These are phyloP conservation scores for Mesorhabditis sp. DNA, from an alignment of 2,888 invertebrate genomes.

Conservation along the genomic window DNA sequence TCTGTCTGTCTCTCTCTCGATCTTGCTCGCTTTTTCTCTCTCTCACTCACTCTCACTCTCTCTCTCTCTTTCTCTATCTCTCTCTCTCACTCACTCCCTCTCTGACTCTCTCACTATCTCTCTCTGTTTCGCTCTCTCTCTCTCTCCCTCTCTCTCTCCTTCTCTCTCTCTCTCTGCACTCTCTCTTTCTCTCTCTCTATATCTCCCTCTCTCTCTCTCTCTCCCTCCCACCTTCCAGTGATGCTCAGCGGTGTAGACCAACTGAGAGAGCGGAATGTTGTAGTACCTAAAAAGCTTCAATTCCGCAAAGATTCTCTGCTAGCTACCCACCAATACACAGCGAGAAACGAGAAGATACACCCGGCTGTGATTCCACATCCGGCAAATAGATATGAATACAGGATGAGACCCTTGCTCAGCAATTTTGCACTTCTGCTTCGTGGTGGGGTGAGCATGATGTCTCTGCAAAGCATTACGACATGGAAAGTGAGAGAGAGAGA, in stretches of 20 bases:
- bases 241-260: constrained; percentile 55
- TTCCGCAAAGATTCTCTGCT: neutral
- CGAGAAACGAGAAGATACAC: constrained; percentile 49
- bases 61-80: no score
- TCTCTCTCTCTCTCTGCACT: neutral
- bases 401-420: constrained; percentile 31
- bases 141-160: no score
- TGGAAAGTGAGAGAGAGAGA: neutral
- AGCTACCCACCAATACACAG: constrained; percentile 47
- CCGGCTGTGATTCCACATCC: constrained; percentile 53
- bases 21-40: no score
- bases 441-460: constrained; percentile 54
- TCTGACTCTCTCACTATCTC: no score
- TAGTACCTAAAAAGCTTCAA: constrained; percentile 33
- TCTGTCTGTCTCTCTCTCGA: no score
- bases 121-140: no score
- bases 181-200: no score
- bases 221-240: constrained; percentile 39
- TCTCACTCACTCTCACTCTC: no score
- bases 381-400: constrained; percentile 52
- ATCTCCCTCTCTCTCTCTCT: no score
- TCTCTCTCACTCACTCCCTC: no score
- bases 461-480: neutral
- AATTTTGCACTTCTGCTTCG: constrained; percentile 32
- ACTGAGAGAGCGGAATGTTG: constrained; percentile 42